Base-by-base conservation (phyloP, 2,888 invertebrate genomes). In the Willowsia nigromaculata region DNA sequence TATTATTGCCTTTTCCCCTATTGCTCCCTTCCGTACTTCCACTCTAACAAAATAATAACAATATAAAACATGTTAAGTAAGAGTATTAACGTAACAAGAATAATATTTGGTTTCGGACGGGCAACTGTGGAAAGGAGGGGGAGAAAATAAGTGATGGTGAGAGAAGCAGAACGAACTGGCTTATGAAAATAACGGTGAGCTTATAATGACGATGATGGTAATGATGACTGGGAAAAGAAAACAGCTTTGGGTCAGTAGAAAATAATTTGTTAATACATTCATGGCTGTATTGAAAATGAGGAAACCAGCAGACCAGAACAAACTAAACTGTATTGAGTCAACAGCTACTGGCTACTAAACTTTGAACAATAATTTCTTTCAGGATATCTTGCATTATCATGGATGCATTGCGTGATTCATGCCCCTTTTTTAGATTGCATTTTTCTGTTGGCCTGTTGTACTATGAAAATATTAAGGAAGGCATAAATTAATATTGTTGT, bases 1-100 rank as follows among this genome's bases (percentile, higher is more conserved):
- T 68, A 40, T 68, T 68, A 68, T 68, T 68, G 68, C 68, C 33
- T 68, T 22, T 68, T 68, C 40, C 40, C 65, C 30, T n/a, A n/a
- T 40, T 37, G 40, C 37, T n/a, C 53, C 18, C 53, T 4, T 53
- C 15, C n/a, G n/a, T 30, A 9, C 18, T 18, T 37, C 37, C 68
- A 11, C 22, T 4, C 5, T 62, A 62, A 9, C 25, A 62, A 62
- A 62, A 62, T 62, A 62, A 62, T 62, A 62, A 22, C 11, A 62
- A 53, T 18, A 53, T n/a, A 9, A 62, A 25, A 62, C 59, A 27
- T 9, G 27, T 30, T 27, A 62, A 62, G 59, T 27, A 30, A 62
- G 2, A 62, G 25, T 27, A 62, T 62, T 27, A 62, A 27, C 18
- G 59, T 27, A 62, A 5, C 59, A 62, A 62, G 27, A 62, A 62